phyloP scores from a whole-genome alignment of 2,797 vertebrate genomes.

The Lycodopsis pacificus region DNA sequence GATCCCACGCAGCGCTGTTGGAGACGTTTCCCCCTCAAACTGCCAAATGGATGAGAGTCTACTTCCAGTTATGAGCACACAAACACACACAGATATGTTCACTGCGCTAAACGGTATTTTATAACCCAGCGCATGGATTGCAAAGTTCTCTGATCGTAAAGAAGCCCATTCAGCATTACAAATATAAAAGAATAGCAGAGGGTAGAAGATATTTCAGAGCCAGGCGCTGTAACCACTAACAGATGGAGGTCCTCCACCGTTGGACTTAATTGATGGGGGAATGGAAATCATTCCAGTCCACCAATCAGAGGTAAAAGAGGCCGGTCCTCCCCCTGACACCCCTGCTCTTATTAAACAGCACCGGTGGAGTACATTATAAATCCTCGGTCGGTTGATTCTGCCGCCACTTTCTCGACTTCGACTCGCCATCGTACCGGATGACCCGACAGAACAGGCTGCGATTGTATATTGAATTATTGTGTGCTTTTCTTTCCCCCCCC shows the following conservation, averaged over 20 bases:
- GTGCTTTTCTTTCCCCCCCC: neutral
- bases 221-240: conserved; percentile 73
- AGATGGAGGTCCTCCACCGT: conserved; percentile 72
- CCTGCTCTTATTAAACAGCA: conserved; percentile 59
- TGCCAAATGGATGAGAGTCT: conserved; percentile 45
- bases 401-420: conserved; percentile 23
- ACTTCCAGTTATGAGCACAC: conserved; percentile 30
- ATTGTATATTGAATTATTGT: conserved; percentile 53
- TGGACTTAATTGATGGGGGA: conserved; percentile 74
- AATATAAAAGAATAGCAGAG: conserved; percentile 58
- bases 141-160: conserved; percentile 56
- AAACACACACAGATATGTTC: neutral
- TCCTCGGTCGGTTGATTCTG: conserved; percentile 46
- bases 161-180: conserved; percentile 52
- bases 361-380: conserved; percentile 48
- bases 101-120: conserved; percentile 46
- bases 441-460: conserved; percentile 33
- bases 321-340: conserved; percentile 71
- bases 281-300: conserved; percentile 78
- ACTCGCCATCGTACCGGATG: conserved; percentile 37
- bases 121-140: conserved; percentile 46
- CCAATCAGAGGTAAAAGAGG: conserved; percentile 75
- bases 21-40: conserved; percentile 39
- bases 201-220: conserved; percentile 58
- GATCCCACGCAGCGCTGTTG: conserved; percentile 41